These are phyloP conservation scores for Raja brachyura DNA, from an alignment of 2,113 vertebrate genomes.

Conservation along the genomic window DNA sequence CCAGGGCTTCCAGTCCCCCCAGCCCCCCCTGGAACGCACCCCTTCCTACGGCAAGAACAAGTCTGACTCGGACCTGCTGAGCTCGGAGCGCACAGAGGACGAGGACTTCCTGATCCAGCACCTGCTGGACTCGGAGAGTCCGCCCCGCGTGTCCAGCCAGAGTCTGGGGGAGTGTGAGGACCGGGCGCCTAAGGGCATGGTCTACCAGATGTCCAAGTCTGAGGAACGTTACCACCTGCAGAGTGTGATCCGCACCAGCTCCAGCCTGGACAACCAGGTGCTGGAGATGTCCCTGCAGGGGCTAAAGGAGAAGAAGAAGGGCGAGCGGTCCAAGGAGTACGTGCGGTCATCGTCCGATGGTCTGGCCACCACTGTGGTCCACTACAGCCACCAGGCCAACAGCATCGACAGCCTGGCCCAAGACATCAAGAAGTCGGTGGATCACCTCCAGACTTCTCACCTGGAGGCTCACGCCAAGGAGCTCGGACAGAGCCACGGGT, in stretches of 20 bases:
- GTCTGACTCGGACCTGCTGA: conserved; percentile 52
- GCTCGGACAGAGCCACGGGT: conserved; percentile 52
- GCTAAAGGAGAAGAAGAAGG: conserved; percentile 65
- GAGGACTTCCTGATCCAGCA: conserved; percentile 91
- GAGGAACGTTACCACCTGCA: conserved; percentile 82
- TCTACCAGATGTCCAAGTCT: conserved; percentile 60
- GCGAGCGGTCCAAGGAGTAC: conserved; percentile 54
- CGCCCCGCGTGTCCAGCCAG: conserved; percentile 49
- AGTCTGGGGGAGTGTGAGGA: conserved; percentile 47
- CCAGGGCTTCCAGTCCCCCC: conserved; percentile 44
- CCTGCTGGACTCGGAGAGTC: conserved; percentile 74
- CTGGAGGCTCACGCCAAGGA: conserved; percentile 56
- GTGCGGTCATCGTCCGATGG: conserved; percentile 57
- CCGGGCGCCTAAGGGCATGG: conserved; percentile 56
- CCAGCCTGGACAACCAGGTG: conserved; percentile 74
- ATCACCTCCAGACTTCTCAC: conserved; percentile 60
- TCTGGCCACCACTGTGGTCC: conserved; percentile 76
- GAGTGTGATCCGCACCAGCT: conserved; percentile 85
- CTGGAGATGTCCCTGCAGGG: conserved; percentile 74
- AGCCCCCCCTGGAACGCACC: conserved; percentile 43
- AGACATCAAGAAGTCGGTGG: conserved; percentile 63
- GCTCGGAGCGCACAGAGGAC: conserved; percentile 64
- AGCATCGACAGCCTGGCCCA: conserved; percentile 67
- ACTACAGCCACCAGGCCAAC: conserved; percentile 66
- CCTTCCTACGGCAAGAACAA: conserved; percentile 47